These are phyloP conservation scores for Brachionus sp. DNA, from an alignment of 1,140 invertebrate genomes.

Conservation along the genomic window DNA sequence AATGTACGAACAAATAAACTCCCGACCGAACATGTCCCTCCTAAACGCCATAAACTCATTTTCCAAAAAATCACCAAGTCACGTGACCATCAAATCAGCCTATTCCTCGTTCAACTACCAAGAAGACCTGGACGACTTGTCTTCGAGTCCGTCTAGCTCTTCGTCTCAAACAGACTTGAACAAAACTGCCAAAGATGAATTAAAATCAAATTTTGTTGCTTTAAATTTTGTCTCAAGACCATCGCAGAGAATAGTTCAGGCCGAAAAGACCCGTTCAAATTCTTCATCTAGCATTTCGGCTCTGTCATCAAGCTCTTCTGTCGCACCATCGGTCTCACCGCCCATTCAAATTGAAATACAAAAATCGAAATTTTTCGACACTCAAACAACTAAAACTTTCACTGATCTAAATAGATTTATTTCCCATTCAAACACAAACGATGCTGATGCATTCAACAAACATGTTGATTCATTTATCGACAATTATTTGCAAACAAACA, in stretches of 20 bases:
- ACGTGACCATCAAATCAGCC: neutral
- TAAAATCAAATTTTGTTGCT: neutral
- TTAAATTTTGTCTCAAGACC: neutral
- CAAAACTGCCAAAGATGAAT: neutral
- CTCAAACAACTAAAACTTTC: neutral
- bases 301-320: neutral
- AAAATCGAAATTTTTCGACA: neutral
- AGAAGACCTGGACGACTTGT: neutral
- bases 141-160: neutral
- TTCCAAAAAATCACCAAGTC: neutral
- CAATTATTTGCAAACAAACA: neutral
- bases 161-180: constrained; percentile 8
- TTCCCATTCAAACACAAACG: neutral
- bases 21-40: constrained; percentile 1
- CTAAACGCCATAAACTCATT: neutral
- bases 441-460: neutral
- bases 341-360: constrained; percentile 1
- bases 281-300: neutral
- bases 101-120: neutral
- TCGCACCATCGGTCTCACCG: neutral
- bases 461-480: neutral
- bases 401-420: neutral
- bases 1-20: constrained; percentile 10
- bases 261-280: neutral
- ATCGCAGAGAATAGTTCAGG: neutral